Base-by-base conservation (phyloP, 2,888 invertebrate genomes). In the Liodrosophila aerea region DNA sequence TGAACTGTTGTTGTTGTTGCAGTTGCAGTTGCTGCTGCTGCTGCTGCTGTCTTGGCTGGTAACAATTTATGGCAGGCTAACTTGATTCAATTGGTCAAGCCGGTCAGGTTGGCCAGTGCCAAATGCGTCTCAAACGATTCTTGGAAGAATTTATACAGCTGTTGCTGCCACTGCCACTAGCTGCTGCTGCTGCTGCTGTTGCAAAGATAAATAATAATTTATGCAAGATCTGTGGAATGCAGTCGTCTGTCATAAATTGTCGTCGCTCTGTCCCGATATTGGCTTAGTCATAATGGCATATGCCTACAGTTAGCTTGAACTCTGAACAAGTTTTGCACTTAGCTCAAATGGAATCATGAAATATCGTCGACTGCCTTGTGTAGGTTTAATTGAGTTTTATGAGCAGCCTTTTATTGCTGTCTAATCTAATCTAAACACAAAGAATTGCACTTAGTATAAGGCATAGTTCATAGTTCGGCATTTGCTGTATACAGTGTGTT, bases 31-130 rank as follows among this genome's bases (percentile, higher is more conserved):
- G 57, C 4, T 52, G 53, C 15, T 39, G 44, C 27, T 49, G 50
- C 33, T 44, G 62, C 41, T 52, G 56, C 9, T 51, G 34, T 36
- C 12, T 9, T 37, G 16, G 52, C 44, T 49, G 50, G 37, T 58
- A 59, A 75, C 60, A 76, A 76, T 72, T 78, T 83, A 83, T 83
- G 78, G 85, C 83, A 62, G 50, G 82, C 56, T 70, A 69, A 54
- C 53, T 57, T 58, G 69, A 50, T 57, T 45, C 73, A 43, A 34
- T 69, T 65, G 73, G 22, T 18, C 39, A 16, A 39, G 5, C 18
- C 40, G 54, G 66, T 66, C 78, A 65, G 72, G 69, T 57, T 58
- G 62, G 73, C 46, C 50, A 57, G 52, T 40, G 57, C 81, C 85
- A 77, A 77, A 77, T 59, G 63, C 64, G 66, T 63, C 51, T 45